A percentile compares a stretch with the other conserved stretches of the same genome.
phyloP scores from a whole-genome alignment of 2,888 invertebrate species.

The Celastrina argiolus region DNA sequence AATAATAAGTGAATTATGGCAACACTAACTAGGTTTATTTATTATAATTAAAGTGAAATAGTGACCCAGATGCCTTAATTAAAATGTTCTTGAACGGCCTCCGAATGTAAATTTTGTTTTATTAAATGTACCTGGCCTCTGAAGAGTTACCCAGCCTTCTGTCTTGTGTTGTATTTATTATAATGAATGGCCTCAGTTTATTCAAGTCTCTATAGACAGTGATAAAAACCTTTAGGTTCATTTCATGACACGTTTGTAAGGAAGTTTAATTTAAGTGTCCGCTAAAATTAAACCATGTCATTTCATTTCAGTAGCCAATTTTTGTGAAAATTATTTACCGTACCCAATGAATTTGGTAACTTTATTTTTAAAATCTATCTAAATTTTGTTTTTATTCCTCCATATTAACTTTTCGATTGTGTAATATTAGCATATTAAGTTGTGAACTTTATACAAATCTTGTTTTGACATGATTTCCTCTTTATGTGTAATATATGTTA shows the following conservation, averaged over 20 bases:
- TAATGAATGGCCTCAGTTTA: neutral
- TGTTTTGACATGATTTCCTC: neutral
- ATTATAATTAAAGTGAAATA: conserved; percentile 24
- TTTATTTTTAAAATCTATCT: neutral
- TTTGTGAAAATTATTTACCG: neutral
- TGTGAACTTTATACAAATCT: neutral
- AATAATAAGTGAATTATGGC: conserved; percentile 7
- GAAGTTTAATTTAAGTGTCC: neutral
- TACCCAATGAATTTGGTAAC: neutral
- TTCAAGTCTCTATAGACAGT: neutral
- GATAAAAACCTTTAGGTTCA: neutral
- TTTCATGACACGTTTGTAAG: neutral
- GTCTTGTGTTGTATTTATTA: conserved; percentile 18
- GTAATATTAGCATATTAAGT: neutral
- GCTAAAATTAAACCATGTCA: neutral
- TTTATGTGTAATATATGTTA: neutral
- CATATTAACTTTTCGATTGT: neutral
- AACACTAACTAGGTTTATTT: conserved; percentile 6
- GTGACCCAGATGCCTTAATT: conserved; percentile 24
- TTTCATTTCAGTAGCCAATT: neutral
- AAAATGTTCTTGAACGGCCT: conserved; percentile 25
- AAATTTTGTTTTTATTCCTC: neutral
- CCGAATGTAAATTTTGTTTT: conserved; percentile 24
- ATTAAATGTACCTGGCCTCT: conserved; percentile 21
- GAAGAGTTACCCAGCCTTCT: conserved; percentile 10